phyloP scores from a whole-genome alignment of 2,113 vertebrate genomes.

The Pseudorasbora parva region DNA sequence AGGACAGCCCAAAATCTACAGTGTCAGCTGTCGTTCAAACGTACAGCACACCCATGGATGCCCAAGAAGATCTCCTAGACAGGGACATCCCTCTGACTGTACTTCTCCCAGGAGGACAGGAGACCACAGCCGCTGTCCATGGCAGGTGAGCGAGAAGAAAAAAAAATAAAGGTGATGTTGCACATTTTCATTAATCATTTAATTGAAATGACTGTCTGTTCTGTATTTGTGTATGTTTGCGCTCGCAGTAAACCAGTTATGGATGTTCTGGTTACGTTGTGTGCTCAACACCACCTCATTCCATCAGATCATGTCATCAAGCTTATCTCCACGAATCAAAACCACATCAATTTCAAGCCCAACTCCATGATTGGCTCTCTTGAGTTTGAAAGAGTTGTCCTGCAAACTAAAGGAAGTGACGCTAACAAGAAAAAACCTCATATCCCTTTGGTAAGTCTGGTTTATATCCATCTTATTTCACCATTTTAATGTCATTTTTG shows the following conservation, averaged over 20 bases:
- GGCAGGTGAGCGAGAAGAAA: conserved; percentile 78
- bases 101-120: conserved; percentile 83
- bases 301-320: conserved; percentile 89
- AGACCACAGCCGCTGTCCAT: conserved; percentile 81
- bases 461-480: neutral
- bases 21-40: neutral
- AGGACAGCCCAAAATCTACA: neutral
- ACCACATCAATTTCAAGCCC: conserved; percentile 87
- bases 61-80: conserved; percentile 79
- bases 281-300: conserved; percentile 89
- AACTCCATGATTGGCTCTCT: conserved; percentile 90
- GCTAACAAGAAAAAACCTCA: conserved; percentile 79
- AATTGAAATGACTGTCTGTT: neutral
- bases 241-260: conserved; percentile 88
- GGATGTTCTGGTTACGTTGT: conserved; percentile 91
- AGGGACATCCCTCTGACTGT: conserved; percentile 83
- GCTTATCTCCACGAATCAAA: conserved; percentile 85
- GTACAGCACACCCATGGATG: conserved; percentile 76
- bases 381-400: conserved; percentile 85
- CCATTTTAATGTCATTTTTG: neutral
- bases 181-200: neutral
- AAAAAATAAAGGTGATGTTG: neutral
- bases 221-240: conserved; percentile 27
- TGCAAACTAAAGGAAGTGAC: conserved; percentile 86
- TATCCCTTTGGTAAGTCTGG: conserved; percentile 85